Evolutionary conservation across 2,888 invertebrate species (phyloP).

Genomic region (Himalopsyche japonica): DNA sequence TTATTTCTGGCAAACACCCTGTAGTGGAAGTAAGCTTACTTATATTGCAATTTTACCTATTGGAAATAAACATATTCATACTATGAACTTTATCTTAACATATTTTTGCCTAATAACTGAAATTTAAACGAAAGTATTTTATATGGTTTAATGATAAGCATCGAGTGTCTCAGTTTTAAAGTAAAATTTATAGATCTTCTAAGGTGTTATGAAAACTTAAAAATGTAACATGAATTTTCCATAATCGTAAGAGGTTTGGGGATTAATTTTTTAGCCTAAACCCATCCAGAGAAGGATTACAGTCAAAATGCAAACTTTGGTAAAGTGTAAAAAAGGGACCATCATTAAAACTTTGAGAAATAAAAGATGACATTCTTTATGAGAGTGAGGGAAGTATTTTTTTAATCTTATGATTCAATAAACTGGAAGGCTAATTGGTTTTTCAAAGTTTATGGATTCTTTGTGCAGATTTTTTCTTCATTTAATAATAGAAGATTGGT

Average conservation of each 20-base stretch:
- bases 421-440: constrained; percentile 32
- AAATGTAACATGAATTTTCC: constrained; percentile 36
- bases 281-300: constrained; percentile 26
- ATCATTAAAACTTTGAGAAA: constrained; percentile 32
- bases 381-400: constrained; percentile 17
- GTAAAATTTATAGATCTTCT: background rate
- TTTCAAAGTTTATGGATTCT: constrained; percentile 22
- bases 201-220: background rate
- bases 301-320: constrained; percentile 30
- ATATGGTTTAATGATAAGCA: too few species aligned
- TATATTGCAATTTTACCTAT: too few species aligned
- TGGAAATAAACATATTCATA: too few species aligned
- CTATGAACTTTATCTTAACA: too few species aligned
- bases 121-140: too few species aligned
- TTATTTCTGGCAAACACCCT: too few species aligned
- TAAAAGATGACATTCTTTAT: constrained; percentile 33
- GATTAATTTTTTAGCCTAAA: constrained; percentile 33
- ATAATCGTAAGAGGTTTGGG: constrained; percentile 28
- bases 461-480: constrained; percentile 18
- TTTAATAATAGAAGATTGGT: constrained; percentile 13
- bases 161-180: background rate
- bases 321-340: constrained; percentile 31
- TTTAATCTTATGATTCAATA: constrained; percentile 34
- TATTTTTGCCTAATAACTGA: too few species aligned
- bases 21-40: too few species aligned